Conservation (phyloP, 1,140 invertebrate genomes). For the Hyles euphorbiae region DNA sequence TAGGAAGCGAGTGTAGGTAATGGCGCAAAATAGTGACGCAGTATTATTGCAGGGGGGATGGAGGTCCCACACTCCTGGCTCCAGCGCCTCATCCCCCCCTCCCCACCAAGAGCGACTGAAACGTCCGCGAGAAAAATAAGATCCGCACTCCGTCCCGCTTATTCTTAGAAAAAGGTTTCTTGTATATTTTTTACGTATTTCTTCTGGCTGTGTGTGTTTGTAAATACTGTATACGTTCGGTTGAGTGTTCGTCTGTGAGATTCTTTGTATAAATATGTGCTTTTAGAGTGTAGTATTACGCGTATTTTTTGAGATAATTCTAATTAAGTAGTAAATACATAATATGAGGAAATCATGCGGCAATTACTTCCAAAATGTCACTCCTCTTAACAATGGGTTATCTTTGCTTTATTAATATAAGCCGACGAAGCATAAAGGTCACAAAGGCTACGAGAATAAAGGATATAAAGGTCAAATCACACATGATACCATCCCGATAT, state of each 20-base stretch:
- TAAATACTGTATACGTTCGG: conserved; percentile 43
- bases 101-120: conserved; percentile 62
- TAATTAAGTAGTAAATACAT: no score
- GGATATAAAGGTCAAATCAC: no score
- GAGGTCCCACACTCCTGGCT: conserved; percentile 31
- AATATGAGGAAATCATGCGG: no score
- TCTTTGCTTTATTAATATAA: no score
- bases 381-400: no score
- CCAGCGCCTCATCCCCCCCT: conserved; percentile 23
- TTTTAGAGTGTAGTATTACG: not conserved
- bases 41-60: conserved; percentile 73
- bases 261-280: not conserved
- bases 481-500: no score
- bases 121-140: conserved; percentile 73
- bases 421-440: no score
- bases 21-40: conserved; percentile 76
- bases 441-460: no score
- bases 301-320: not conserved
- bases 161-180: conserved; percentile 68
- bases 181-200: conserved; percentile 66
- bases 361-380: no score
- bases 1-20: conserved; percentile 74
- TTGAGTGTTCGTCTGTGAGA: conserved; percentile 19
- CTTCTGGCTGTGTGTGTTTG: conserved; percentile 35
- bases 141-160: conserved; percentile 68